Evolutionary conservation across 2,113 vertebrate species (phyloP).

Genomic region (Vombatus ursinus): DNA sequence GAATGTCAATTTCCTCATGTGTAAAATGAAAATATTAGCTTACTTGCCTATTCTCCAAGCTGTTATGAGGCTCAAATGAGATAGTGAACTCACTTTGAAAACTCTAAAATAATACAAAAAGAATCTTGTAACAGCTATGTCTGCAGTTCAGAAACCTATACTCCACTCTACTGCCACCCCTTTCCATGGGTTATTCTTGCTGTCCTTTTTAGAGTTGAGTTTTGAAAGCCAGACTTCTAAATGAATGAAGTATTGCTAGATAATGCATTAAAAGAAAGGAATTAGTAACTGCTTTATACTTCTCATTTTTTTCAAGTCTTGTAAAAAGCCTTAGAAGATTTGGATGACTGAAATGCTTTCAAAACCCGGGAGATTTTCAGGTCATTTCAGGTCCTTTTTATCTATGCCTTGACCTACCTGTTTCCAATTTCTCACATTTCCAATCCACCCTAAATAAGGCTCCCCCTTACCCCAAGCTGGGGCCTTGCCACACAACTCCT

Average conservation of each 20-base stretch:
- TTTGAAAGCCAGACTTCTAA: slow-evolving; percentile 11
- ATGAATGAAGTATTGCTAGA: slow-evolving; percentile 1
- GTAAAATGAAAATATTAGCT: too few species aligned
- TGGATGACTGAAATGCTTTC: slow-evolving; percentile 38
- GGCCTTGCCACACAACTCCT: neutral
- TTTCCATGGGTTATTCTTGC: neutral
- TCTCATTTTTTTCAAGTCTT: slow-evolving; percentile 39
- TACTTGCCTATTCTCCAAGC: neutral
- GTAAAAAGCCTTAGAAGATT: slow-evolving; percentile 31
- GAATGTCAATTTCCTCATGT: too few species aligned
- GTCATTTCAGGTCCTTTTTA: neutral
- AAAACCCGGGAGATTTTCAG: slow-evolving; percentile 23
- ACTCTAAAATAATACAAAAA: neutral
- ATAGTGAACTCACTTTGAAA: neutral
- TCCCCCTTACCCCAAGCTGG: too few species aligned
- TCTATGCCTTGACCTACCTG: neutral
- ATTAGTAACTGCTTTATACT: slow-evolving; percentile 23
- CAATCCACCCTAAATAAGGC: neutral
- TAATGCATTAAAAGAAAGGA: neutral
- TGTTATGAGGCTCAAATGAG: neutral
- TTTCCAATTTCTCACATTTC: neutral
- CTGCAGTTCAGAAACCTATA: neutral
- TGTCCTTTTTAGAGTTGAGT: slow-evolving; percentile 24
- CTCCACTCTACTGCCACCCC: neutral
- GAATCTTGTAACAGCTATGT: neutral